These are phyloP conservation scores for Corynorhinus townsendii DNA, from an alignment of 2,113 vertebrate species.

Conservation along the genomic window DNA sequence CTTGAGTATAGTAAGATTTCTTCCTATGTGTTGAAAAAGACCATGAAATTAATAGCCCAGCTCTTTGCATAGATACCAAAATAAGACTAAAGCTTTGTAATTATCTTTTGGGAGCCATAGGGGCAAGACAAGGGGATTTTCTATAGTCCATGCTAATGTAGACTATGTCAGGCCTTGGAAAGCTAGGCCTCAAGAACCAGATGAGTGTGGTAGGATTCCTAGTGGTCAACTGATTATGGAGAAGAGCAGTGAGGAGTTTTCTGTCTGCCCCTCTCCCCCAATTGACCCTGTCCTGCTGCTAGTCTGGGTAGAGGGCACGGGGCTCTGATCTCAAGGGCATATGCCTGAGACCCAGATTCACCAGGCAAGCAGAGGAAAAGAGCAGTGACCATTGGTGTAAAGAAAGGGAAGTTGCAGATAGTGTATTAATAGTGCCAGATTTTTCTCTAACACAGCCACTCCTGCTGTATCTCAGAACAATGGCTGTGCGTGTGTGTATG, in stretches of 20 bases:
- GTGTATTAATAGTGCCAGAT: not conserved
- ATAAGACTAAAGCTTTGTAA: not conserved
- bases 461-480: not conserved
- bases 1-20: not conserved
- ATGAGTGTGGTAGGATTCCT: not conserved
- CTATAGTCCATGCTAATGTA: too few species aligned
- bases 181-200: not conserved
- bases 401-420: not conserved
- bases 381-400: not conserved
- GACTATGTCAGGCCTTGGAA: not conserved
- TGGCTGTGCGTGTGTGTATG: not conserved
- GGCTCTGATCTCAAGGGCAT: not conserved
- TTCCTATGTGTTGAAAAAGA: not conserved
- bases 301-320: accelerated
- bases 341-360: not conserved
- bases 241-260: not conserved
- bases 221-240: not conserved
- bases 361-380: not conserved
- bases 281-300: not conserved
- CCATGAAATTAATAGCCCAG: not conserved
- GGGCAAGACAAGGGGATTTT: not conserved
- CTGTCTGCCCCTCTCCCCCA: not conserved
- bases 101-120: not conserved
- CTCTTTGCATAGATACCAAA: not conserved
- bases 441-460: not conserved